Conservation (phyloP, 2,888 invertebrate species). For the Troides oblongomaculatus region DNA sequence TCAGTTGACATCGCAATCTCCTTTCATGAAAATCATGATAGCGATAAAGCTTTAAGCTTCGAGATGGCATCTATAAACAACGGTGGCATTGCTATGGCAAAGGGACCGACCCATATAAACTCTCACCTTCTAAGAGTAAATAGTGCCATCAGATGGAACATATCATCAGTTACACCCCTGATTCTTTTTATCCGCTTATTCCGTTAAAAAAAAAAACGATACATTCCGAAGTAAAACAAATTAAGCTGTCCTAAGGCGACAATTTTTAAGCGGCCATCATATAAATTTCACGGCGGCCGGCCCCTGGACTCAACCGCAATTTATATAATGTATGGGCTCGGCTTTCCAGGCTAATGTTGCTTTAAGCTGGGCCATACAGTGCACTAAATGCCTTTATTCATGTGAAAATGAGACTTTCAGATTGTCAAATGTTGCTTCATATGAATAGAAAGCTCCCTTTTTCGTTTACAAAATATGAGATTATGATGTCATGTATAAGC, state of each 20-base stretch:
- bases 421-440: constrained; percentile 4
- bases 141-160: background rate
- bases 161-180: background rate
- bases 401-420: constrained; percentile 21
- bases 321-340: constrained; percentile 28
- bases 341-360: constrained; percentile 26
- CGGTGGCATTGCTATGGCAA: too few species aligned
- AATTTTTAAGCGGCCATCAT: constrained; percentile 20
- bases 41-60: too few species aligned
- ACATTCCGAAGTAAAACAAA: background rate
- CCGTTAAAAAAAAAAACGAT: background rate
- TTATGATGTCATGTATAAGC: background rate
- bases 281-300: constrained; percentile 22
- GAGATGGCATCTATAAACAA: too few species aligned
- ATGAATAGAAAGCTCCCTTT: background rate
- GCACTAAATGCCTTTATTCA: constrained; percentile 24
- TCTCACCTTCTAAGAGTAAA: too few species aligned
- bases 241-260: constrained; percentile 19
- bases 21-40: too few species aligned
- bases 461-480: background rate
- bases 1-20: too few species aligned
- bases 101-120: too few species aligned
- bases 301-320: constrained; percentile 23
- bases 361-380: constrained; percentile 21
- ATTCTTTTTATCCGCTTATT: background rate